Conservation (phyloP, 1,140 invertebrate species). For the Drosophila gunungcola region DNA sequence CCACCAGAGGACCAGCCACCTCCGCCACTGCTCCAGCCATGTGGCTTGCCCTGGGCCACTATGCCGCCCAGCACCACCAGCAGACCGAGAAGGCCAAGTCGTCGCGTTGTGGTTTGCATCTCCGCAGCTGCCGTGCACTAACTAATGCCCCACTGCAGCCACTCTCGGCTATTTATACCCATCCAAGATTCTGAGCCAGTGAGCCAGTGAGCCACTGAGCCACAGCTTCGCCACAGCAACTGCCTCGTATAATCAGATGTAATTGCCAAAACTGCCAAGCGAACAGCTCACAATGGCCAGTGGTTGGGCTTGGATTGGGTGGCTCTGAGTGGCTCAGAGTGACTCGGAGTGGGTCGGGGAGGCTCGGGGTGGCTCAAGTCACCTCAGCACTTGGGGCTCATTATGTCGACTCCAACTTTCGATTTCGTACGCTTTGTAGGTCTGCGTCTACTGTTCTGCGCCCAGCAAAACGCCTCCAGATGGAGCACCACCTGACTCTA, state of each 20-base stretch:
- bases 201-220: conserved; percentile 5
- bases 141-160: conserved; percentile 68
- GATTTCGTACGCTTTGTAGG: conserved; percentile 65
- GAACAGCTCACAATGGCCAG: conserved; percentile 41
- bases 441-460: conserved; percentile 7
- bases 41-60: conserved; percentile 49
- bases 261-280: conserved; percentile 69
- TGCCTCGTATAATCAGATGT: conserved; percentile 71
- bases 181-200: conserved; percentile 37
- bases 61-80: conserved; percentile 43
- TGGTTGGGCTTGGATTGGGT: not conserved
- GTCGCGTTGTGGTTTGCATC: conserved; percentile 65
- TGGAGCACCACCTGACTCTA: conserved; percentile 45
- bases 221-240: conserved; percentile 17
- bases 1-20: conserved; percentile 34
- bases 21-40: conserved; percentile 51
- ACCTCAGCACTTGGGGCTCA: conserved; percentile 37
- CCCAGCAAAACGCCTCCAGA: conserved; percentile 5
- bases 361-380: conserved; percentile 12
- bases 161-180: conserved; percentile 71
- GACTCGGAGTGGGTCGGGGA: conserved; percentile 2
- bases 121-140: conserved; percentile 70
- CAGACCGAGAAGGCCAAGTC: conserved; percentile 42
- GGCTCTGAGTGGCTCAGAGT: not conserved
- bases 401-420: conserved; percentile 62